Evolutionary conservation across 2,113 vertebrate species (phyloP).

Genomic region (Mormyrus lacerda): DNA sequence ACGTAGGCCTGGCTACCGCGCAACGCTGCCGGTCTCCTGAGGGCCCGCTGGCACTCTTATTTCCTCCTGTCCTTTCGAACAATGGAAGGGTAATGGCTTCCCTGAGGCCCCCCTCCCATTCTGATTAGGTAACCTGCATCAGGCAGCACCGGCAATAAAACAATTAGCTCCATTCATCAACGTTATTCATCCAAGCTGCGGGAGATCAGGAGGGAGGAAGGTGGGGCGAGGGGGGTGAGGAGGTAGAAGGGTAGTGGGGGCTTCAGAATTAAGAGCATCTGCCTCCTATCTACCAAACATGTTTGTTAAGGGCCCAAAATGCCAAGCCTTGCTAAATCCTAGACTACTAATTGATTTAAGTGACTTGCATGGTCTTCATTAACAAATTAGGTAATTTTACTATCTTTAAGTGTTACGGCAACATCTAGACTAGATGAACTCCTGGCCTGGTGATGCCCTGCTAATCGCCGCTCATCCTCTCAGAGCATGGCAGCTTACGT

Average conservation of each 20-base stretch:
- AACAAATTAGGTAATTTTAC: background rate
- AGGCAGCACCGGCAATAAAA: constrained; percentile 59
- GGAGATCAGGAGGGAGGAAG: constrained; percentile 17
- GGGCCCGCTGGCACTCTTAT: constrained; percentile 44
- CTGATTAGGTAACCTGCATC: constrained; percentile 63
- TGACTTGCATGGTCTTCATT: background rate
- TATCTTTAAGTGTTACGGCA: background rate
- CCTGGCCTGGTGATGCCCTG: background rate
- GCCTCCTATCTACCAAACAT: background rate
- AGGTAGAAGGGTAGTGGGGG: constrained; percentile 9
- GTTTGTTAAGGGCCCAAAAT: background rate
- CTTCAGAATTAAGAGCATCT: background rate
- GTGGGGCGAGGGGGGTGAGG: background rate
- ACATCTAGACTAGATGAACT: background rate
- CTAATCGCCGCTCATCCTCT: background rate
- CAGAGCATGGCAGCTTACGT: background rate
- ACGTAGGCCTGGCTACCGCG: background rate
- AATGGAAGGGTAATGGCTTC: constrained; percentile 70
- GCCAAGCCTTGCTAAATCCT: background rate
- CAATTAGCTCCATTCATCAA: constrained; percentile 74
- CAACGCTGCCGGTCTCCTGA: constrained; percentile 38
- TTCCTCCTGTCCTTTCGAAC: constrained; percentile 62
- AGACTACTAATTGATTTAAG: background rate
- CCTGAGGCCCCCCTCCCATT: constrained; percentile 57
- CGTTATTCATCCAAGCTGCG: constrained; percentile 35